Evolutionary conservation across 1,140 invertebrate genomes (phyloP).

Genomic region (Yoshiicerus persimilis): DNA sequence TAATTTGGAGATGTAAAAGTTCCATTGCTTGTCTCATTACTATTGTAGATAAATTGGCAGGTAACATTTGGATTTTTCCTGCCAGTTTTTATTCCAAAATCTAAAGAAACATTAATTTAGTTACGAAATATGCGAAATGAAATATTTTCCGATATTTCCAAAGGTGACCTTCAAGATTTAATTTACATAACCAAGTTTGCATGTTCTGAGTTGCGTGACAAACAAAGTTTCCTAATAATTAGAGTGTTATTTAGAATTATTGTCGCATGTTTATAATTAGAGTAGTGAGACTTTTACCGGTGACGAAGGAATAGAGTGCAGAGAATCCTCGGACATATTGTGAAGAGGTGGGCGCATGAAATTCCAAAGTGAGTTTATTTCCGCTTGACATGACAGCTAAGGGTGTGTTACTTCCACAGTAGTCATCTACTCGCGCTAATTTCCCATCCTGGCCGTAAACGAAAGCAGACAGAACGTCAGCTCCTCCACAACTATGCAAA

Average conservation of each 20-base stretch:
- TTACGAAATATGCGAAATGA: too few species aligned
- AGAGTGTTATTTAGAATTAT: background rate
- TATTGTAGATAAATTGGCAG: slow-evolving; percentile 79
- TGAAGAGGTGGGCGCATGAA: slow-evolving; percentile 69
- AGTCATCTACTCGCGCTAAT: slow-evolving; percentile 76
- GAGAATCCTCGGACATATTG: slow-evolving; percentile 77
- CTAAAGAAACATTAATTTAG: slow-evolving; percentile 33
- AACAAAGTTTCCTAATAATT: too few species aligned
- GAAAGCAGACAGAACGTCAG: slow-evolving; percentile 75
- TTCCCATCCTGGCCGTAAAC: slow-evolving; percentile 71
- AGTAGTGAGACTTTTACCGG: slow-evolving; percentile 21
- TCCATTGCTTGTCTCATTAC: slow-evolving; percentile 74
- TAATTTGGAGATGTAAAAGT: slow-evolving; percentile 82
- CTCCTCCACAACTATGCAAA: slow-evolving; percentile 68
- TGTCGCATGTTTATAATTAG: background rate
- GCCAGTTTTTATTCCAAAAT: slow-evolving; percentile 76
- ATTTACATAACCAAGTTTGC: too few species aligned
- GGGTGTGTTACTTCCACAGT: slow-evolving; percentile 74
- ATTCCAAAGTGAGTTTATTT: slow-evolving; percentile 73
- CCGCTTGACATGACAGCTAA: slow-evolving; percentile 87
- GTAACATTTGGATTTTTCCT: slow-evolving; percentile 68
- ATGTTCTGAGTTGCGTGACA: too few species aligned
- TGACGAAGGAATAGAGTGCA: slow-evolving; percentile 76
- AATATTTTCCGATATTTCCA: background rate
- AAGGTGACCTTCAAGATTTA: too few species aligned